Evolutionary conservation across 2,113 vertebrate genomes (phyloP), one percentile per base, ranked within the genome.

Genomic region (Catagonus wagneri): DNA sequence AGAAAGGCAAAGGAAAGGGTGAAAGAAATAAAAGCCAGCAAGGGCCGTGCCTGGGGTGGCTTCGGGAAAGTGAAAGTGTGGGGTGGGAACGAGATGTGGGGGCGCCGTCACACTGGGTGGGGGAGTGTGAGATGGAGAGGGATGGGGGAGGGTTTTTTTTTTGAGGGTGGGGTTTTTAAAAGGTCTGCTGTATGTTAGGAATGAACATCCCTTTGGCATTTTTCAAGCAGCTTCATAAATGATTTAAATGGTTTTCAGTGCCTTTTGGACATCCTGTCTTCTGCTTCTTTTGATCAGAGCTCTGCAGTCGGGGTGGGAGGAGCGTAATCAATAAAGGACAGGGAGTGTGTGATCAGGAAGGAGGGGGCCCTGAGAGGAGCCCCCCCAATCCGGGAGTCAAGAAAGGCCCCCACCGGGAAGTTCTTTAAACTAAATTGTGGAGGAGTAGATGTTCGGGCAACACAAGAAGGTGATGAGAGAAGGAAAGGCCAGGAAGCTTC

Each of bases 161-260:
- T 20, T 68, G 44, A 44, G 44, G 44, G 44, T 44, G 44, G 44
- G 44, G 44, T 23, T 92, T 44, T 56, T 52, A 7, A 93, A 93
- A 58, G 39, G 50, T 56, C 50, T 34, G 20, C n/a, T 44, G 0
- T 81, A 0, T 63, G 29, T 88, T 88, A 76, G n/a, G 56, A 56
- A 71, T 65, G 54, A 91, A 94, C 25, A 14, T 25, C 95, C 76
- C 86, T 89, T 80, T 89, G 83, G 90, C 90, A 80, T 91, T 93
- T 95, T 89, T 66, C 78, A 93, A 89, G 61, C 25, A 20, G 56
- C 68, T 96, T 89, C 3, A 78, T 89, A 69, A 91, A 93, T 90
- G 22, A 83, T 93, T 93, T 32, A 93, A 88, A 93, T 94, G 69
- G 75, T 81, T 93, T 76, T 72, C 79, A 32, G 5, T 93, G 68